Evolutionary conservation across 30 jellyfish, hydroid and myxozoan species (phyloP).

Genomic region (Nemopilema nomurai): DNA sequence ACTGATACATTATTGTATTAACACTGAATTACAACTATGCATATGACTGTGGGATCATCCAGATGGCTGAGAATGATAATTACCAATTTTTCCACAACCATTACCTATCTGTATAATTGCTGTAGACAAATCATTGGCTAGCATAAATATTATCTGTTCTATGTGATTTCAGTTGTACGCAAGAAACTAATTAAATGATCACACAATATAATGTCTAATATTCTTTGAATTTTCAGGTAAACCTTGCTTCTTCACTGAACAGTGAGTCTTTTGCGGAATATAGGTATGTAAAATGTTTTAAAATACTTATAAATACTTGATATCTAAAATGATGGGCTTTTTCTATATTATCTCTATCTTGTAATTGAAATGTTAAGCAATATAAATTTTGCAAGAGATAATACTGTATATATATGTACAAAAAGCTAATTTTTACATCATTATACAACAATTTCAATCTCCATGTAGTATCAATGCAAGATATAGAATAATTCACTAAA

Average conservation of each 20-base stretch:
- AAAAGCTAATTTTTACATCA: not conserved
- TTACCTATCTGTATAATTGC: not conserved
- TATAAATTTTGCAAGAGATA: constrained; percentile 1
- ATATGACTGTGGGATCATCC: not conserved
- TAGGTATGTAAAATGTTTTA: constrained; percentile 10
- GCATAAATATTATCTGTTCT: not conserved
- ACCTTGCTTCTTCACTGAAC: constrained; percentile 24
- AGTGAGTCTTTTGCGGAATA: constrained; percentile 14
- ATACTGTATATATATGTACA: not conserved
- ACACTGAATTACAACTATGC: not conserved
- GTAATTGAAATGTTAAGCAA: not conserved
- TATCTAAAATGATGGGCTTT: constrained; percentile 11
- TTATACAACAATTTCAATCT: constrained; percentile 6
- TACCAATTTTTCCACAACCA: not conserved
- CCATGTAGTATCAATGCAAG: not conserved
- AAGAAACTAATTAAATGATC: not conserved
- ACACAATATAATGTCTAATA: constrained; percentile 12
- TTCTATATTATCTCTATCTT: not conserved
- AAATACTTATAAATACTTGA: not conserved
- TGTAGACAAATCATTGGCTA: not conserved
- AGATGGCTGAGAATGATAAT: constrained; percentile 3
- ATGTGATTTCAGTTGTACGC: constrained; percentile 5
- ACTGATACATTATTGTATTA: constrained; percentile 1
- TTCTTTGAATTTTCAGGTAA: constrained; percentile 6
- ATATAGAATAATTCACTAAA: not conserved